Conservation (phyloP, 2,113 vertebrate species). For the Murina feae region DNA sequence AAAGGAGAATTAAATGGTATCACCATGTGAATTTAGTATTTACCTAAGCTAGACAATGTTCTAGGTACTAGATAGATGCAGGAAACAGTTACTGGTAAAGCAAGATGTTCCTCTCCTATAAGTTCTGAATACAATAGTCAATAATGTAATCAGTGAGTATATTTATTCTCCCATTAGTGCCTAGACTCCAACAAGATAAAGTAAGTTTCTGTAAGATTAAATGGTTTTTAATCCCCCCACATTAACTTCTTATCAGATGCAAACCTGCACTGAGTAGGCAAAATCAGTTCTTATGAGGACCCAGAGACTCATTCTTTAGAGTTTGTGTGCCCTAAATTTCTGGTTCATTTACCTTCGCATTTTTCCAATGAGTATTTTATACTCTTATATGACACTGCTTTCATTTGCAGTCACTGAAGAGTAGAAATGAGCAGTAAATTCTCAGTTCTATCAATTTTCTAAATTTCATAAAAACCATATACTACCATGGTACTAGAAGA, state of each 20-base stretch:
- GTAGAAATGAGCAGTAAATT: conserved; percentile 11
- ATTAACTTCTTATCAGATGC: conserved; percentile 34
- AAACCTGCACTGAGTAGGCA: neutral
- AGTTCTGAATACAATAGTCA: neutral
- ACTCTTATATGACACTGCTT: neutral
- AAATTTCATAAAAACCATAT: conserved; percentile 6
- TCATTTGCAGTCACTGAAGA: conserved; percentile 41
- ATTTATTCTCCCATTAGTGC: conserved; percentile 24
- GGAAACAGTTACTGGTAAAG: neutral
- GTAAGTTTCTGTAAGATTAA: neutral
- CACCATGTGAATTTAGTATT: neutral
- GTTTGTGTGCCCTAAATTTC: neutral
- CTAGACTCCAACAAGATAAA: conserved; percentile 37
- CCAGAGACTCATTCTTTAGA: conserved; percentile 18
- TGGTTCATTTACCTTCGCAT: conserved; percentile 12
- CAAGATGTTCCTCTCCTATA: neutral
- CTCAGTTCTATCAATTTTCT: conserved; percentile 16
- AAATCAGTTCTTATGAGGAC: neutral
- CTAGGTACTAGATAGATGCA: neutral
- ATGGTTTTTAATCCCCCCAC: neutral
- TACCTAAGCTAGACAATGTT: neutral
- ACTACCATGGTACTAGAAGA: neutral
- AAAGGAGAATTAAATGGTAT: neutral
- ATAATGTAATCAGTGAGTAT: neutral
- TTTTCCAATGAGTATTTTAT: conserved; percentile 24